Conservation (phyloP, 1,140 invertebrate species). For the Lycorma delicatula region DNA sequence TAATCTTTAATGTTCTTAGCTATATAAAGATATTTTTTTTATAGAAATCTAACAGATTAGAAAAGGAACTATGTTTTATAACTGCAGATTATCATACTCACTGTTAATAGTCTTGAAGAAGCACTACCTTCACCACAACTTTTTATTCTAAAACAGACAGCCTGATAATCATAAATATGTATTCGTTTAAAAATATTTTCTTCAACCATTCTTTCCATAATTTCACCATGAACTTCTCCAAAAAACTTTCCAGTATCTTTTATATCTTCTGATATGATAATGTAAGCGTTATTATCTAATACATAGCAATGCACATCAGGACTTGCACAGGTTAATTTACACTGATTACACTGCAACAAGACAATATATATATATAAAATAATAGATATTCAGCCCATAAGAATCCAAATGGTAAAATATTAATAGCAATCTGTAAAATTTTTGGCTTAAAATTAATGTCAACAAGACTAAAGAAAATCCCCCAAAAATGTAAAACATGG, state of each 20-base stretch:
- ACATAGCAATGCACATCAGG: conserved; percentile 72
- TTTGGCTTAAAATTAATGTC: no score
- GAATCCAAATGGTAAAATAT: no score
- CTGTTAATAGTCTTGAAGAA: background rate
- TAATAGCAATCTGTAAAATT: no score
- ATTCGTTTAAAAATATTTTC: conserved; percentile 69
- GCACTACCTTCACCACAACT: background rate
- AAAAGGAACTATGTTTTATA: no score
- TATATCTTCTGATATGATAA: conserved; percentile 65
- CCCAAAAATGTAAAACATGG: no score
- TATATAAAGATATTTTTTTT: no score
- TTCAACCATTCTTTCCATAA: conserved; percentile 69
- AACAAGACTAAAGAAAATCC: no score
- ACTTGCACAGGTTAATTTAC: conserved; percentile 53
- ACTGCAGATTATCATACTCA: no score
- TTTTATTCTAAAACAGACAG: conserved; percentile 56
- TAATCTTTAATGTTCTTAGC: no score
- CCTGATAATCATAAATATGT: conserved; percentile 80
- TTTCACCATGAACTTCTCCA: conserved; percentile 61
- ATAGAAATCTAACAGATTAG: no score
- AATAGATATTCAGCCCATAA: no score
- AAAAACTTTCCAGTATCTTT: conserved; percentile 76
- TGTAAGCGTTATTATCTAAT: conserved; percentile 83
- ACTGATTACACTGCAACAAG: conserved; percentile 1
- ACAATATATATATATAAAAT: no score